Base-by-base conservation (phyloP, 2,888 invertebrate species). In the Cancer borealis region DNA sequence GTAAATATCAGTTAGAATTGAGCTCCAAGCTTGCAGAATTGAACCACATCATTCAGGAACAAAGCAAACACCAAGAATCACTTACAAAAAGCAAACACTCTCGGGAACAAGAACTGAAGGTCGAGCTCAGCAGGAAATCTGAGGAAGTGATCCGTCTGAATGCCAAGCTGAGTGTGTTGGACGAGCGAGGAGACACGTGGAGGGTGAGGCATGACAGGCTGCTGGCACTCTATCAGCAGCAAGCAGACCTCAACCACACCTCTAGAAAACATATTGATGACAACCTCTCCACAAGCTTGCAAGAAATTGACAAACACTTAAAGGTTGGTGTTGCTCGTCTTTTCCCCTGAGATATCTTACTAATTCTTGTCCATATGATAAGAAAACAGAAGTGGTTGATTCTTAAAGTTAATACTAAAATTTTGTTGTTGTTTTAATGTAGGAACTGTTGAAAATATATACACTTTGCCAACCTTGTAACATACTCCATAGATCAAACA, bases 101-200 rank as follows among this genome's bases (percentile, higher is more conserved):
- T n/a, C 88, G 60, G 39, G 95, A 95, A 26, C 95, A 93, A 49
- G 91, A 66, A 26, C 92, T 95, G 30, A 91, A 87, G 79, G 66
- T 88, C n/a, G 93, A 95, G 46, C 47, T 95, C 39, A 54, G 46
- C 49, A 92, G 66, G 60, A 84, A 92, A 45, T 95, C 93, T n/a
- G 92, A 95, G 49, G 95, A 95, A 47, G 88, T 92, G 10, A 66
- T 93, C 12, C 91, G 93, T 5, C 60, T 95, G 21, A 91, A 45
- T 10, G 93, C 91, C 47, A 49, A 73, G 60, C 46, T 95, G 54
- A 93, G 93, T 79, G 45, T 93, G 39, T 73, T 66, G 10, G 93
- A 93, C 14, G 95, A 95, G 88, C 91, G 87, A 26, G 91, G 93
- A 14, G 93, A 93, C 91, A 90, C 95, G 3, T 95, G 95, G 95